phyloP scores from a whole-genome alignment of 2,888 invertebrate species.

The Phlogophora meticulosa region DNA sequence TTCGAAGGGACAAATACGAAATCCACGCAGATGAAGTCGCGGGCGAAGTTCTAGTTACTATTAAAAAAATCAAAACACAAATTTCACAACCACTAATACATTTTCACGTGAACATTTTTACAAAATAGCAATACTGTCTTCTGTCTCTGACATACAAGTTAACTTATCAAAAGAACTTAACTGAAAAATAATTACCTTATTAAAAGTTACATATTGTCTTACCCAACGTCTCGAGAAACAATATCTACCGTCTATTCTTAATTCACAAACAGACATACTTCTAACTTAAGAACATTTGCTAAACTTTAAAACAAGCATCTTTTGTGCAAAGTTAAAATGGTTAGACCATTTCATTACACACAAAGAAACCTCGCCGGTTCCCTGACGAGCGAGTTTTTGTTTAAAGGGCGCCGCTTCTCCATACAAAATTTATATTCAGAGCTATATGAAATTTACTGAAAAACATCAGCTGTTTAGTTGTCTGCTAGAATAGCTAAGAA shows the following conservation, averaged over 20 bases:
- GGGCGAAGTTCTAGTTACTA: no score
- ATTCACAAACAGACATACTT: slow-evolving; percentile 29
- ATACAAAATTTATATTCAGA: neutral
- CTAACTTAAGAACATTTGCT: slow-evolving; percentile 20
- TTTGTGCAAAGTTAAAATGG: slow-evolving; percentile 50
- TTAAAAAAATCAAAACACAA: no score
- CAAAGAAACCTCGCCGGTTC: slow-evolving; percentile 46
- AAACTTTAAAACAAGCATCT: slow-evolving; percentile 48
- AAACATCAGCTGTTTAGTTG: neutral
- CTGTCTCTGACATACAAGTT: slow-evolving; percentile 28
- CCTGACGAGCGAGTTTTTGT: slow-evolving; percentile 44
- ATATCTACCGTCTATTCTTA: slow-evolving; percentile 9
- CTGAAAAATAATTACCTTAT: slow-evolving; percentile 20
- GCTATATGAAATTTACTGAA: neutral
- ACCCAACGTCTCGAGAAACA: slow-evolving; percentile 5
- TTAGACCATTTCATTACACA: slow-evolving; percentile 53
- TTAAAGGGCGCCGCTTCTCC: neutral
- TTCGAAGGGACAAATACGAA: no score
- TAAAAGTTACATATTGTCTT: slow-evolving; percentile 36
- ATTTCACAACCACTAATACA: no score
- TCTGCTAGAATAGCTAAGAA: neutral
- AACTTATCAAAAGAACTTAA: neutral
- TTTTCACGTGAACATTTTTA: no score
- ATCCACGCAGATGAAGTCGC: no score
- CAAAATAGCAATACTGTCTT: no score